These are phyloP conservation scores for Hylaeus volcanicus DNA, from an alignment of 1,140 invertebrate genomes.

Conservation along the genomic window DNA sequence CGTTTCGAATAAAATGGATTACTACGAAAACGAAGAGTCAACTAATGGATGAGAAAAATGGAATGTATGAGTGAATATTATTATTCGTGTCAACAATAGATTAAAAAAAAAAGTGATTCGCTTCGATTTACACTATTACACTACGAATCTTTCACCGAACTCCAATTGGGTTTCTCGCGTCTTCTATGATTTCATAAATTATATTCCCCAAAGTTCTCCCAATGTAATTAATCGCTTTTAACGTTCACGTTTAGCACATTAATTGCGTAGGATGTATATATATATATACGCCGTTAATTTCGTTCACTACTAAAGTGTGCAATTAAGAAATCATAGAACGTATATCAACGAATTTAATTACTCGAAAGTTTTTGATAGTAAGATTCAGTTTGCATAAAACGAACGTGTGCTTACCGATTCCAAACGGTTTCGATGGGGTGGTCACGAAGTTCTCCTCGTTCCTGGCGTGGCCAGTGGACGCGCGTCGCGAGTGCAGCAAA, in stretches of 20 bases:
- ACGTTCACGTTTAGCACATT: background rate
- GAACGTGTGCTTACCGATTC: conserved; percentile 85
- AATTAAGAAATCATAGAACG: conserved; percentile 65
- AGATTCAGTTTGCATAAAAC: conserved; percentile 25
- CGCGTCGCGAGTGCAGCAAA: conserved; percentile 70
- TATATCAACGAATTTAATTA: conserved; percentile 22
- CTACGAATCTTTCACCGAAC: background rate
- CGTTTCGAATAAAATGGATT: conserved; percentile 53
- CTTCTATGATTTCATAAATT: conserved; percentile 63
- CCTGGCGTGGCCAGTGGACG: conserved; percentile 78
- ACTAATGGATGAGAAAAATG: conserved; percentile 53
- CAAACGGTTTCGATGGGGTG: conserved; percentile 87
- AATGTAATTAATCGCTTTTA: background rate
- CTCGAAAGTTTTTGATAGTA: conserved; percentile 2
- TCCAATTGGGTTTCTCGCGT: background rate
- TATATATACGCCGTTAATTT: background rate
- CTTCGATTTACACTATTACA: background rate
- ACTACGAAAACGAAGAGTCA: conserved; percentile 43
- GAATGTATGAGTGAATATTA: conserved; percentile 42
- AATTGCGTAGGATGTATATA: background rate
- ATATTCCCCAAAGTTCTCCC: background rate
- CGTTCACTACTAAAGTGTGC: background rate
- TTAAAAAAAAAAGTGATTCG: conserved; percentile 12
- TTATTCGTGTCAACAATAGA: conserved; percentile 30
- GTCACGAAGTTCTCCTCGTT: conserved; percentile 80